phyloP scores from a whole-genome alignment of 2,888 invertebrate species.

The Sminthurides aquaticus region DNA sequence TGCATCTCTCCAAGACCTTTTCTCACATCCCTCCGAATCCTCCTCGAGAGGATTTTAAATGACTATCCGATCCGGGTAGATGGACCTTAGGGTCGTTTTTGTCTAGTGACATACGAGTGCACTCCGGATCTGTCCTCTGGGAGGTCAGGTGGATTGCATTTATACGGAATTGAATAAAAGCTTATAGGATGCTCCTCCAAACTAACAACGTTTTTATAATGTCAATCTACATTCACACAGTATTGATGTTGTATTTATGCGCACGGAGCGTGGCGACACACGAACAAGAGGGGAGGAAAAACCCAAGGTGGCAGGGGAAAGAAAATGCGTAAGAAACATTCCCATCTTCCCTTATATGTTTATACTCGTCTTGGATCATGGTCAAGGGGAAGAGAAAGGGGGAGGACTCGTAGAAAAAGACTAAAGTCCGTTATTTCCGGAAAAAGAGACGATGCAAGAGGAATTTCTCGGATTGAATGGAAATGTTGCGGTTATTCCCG shows the following conservation, averaged over 20 bases:
- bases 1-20: too few species aligned
- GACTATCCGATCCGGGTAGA: not conserved
- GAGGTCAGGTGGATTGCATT: not conserved
- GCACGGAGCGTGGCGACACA: too few species aligned
- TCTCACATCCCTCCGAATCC: too few species aligned
- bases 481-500: not conserved
- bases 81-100: not conserved
- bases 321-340: too few species aligned
- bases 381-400: not conserved
- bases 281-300: too few species aligned
- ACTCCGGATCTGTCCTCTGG: not conserved
- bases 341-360: not conserved
- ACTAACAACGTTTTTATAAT: not conserved
- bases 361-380: not conserved
- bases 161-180: not conserved
- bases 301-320: too few species aligned
- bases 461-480: not conserved
- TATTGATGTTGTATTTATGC: not conserved
- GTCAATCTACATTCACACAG: not conserved
- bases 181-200: not conserved
- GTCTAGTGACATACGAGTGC: not conserved
- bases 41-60: too few species aligned
- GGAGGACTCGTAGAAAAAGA: not conserved
- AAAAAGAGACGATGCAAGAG: not conserved
- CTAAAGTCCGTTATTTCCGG: not conserved